Base-by-base conservation (phyloP, 2,888 invertebrate genomes). In the Pachydiplax longipennis region DNA sequence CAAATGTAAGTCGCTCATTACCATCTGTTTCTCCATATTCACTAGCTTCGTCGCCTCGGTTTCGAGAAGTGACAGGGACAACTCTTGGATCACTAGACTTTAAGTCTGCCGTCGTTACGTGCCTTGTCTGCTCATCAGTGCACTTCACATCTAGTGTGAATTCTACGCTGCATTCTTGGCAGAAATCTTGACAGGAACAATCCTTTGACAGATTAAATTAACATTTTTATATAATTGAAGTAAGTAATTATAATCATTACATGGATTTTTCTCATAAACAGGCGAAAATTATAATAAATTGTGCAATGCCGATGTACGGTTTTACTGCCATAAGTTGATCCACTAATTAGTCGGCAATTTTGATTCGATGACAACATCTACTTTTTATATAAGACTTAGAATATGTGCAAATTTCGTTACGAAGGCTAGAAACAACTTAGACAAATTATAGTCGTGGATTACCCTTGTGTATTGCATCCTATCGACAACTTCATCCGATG, bases 91-190 rank as follows among this genome's bases (percentile, higher is more conserved):
- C 98, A 92, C 97, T 98, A 0, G 98, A 97, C 93, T 98, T 98
- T 58, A 99, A 95, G 94, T 99, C 99, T 6, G 98, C 99, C 1
- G 99, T 99, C 13, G 99, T 99, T 0, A 99, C 99, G 93, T 98
- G 98, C 90, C 98, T 95, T 0, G 99, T 99, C 94, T 98, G 97
- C 91, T 99, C 99, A 93, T 99, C 99, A 0, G 96, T 95, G 93
- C 99, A 99, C 94, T 98, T 98, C 0, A 99, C 99, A 93, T 99
- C 98, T 91, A 99, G 94, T 0, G 98, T 98, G 93, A 99, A 99
- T 94, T 99, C 99, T 0, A 99, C 99, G 92, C 99, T 98, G 94
- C 99, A 99, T 92, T 99, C 98, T 2, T 97, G 96, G 94, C 99
- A 99, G 93, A 99, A 99, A 94, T 99, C 99, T 40, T 97, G 96